Base-by-base conservation (phyloP, 2,888 invertebrate genomes). In the Calameuta pallipes region DNA sequence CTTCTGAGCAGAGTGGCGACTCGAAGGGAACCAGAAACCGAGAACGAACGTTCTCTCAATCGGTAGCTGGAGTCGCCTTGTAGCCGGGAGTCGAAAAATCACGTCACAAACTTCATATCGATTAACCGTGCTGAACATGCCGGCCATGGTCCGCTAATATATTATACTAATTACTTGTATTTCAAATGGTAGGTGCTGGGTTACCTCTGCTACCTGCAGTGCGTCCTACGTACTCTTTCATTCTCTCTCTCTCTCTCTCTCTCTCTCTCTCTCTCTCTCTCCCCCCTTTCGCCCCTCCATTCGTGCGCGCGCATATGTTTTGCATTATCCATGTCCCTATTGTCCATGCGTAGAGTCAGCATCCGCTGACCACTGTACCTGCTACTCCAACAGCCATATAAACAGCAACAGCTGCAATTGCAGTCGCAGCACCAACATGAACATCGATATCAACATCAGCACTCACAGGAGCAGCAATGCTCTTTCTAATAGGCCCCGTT, bases 141-240 rank as follows among this genome's bases (percentile, higher is more conserved):
- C 82, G 11, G 68, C 83, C 83, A 80, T 81, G 83, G 83, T 80
- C 84, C 81, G 85, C 83, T 87, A 87, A 85, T 87, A 85, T 83
- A 86, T 88, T 87, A 86, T 83, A 82, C 86, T 89, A 89, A 89
- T 89, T 89, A 89, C 89, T 89, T 89, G 88, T 89, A 87, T 87
- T 89, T 89, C 86, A 84, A 83, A 82, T 82, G 74, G 80, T 77
- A 73, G 76, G 74, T 81, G 84, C 80, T 11, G 36, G 36, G 11
- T 11, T 11, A 36, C 36, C 36, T 36, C 81, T 82, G 79, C 81
- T 81, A 80, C 80, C 76, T 82, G 78, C 83, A 82, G 80, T 80
- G 80, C 81, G 82, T 80, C 83, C 31, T 33, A 15, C 70, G 70
- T 31, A 30, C 33, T 30, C 30, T 70, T 4, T 70, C 33, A 3